Conservation (phyloP, 2,113 vertebrate species). For the rabbit (Oryctolagus cuniculus) region mOryCun1.1 NC_091436.1:113791501-113792000, state of each 20-base stretch:
- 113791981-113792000: slow-evolving; percentile 53
- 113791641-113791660: not conserved
- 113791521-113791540: slow-evolving; percentile 23
- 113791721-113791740: slow-evolving; percentile 33
- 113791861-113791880: not conserved
- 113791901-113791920: slow-evolving; percentile 13
- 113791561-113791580: not conserved
- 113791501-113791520: slow-evolving; percentile 27
- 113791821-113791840: not conserved
- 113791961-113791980: not conserved
- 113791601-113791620: slow-evolving; percentile 12
- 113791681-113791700: slow-evolving; percentile 13
- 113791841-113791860: not conserved
- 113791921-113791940: not conserved
- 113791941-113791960: not conserved
- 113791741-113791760: not conserved
- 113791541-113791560: not conserved
- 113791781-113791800: slow-evolving; percentile 42
- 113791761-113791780: not conserved
- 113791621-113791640: not conserved
- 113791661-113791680: not conserved
- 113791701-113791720: not conserved
- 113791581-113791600: not conserved
- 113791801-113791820: not conserved
- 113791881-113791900: not conserved